Base-by-base conservation (phyloP, 2,113 vertebrate genomes). In the Eidolon helvum region DNA sequence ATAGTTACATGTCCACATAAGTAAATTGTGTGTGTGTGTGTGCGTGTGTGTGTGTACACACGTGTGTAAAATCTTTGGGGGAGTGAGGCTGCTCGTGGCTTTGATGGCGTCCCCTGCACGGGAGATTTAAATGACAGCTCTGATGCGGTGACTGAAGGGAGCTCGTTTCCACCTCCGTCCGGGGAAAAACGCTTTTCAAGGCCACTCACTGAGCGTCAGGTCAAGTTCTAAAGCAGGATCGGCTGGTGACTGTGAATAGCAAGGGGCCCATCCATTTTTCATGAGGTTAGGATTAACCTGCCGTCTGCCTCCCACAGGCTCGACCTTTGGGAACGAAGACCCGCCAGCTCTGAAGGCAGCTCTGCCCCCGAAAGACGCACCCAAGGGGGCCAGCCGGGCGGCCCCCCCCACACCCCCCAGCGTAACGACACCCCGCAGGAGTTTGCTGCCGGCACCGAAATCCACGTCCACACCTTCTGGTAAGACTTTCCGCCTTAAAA, bases 371-470 rank as follows among this genome's bases (percentile, higher is more conserved):
- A 98, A 98, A 86, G 99, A 99, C 5, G 28, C 91, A 28, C 65
- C 98, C 94, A 99, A 98, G 94, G 98, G 98, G 3, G 95, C 97
- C 43, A 74, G 95, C 94, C 98, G 98, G 85, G 98, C 48, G 74
- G 87, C 97, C 0, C 90, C 97, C 0, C 98, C 98, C 28, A 98
- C 97, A 33, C 96, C 99, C 1, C 98, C 98, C 92, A 98, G 93
- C 65, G 97, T 97, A 22, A 97, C 97, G 0, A 97, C 99, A 15
- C 98, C 99, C 38, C 99, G 99, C 89, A 99, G 98, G 98, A 99
- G 98, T 95, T 97, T 99, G 90, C 98, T 99, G 95, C 99, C 99
- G 0, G 98, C 99, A 0, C 99, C 99, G 11, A 99, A 98, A 97
- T 92, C 98, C 50, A 84, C 97, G 40, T 43, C 97, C 14, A 90